Base-by-base conservation (phyloP, 2,797 vertebrate species). In the Epinephelus malabaricus region DNA sequence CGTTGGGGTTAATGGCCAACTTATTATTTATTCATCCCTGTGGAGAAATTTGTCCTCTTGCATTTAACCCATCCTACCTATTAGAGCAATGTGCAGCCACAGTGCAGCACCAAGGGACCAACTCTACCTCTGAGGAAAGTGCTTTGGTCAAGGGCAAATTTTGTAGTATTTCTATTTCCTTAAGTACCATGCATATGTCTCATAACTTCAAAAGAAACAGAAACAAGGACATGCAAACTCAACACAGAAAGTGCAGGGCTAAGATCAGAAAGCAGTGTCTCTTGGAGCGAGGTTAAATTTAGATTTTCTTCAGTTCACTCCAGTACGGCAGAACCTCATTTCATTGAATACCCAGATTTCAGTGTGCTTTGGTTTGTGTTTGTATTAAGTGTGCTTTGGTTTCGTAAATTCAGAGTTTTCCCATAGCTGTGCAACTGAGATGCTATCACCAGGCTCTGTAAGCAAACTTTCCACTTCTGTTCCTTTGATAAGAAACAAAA, bases 401-500 rank as follows among this genome's bases (percentile, higher is more conserved):
- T 82, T 80, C 59, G 60, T 81, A 78, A 61, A 84, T 78, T 64
- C 62, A 50, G 56, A 81, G 61, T 77, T 84, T 73, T 81, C 78
- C 55, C 71, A 58, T 4, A 15, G 56, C 55, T 53, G 23, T 56
- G 74, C 18, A 2, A 69, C 40, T 19, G 67, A 75, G 82, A 88
- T 87, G 64, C 46, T 63, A 86, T 86, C 84, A 54, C 45, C 15
- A 12, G 53, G 27, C 69, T 69, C 79, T 68, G 53, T 30, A 25
- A 73, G 72, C 69, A 80, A 65, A 85, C 78, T 75, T 81, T 78
- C 76, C 60, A 53, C 78, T 73, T 83, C 61, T 79, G 74, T 79
- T 86, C 79, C 46, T 72, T 72, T 71, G 84, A 84, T 78, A 78
- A 79, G 72, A 84, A 81, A 88, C 78, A 82, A 88, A 90, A 80